Percentiles rank a stretch among this genome's conserved stretches.
Evolutionary conservation across 1,140 invertebrate species (phyloP).

Genomic region (Chironomus striatipennis): DNA sequence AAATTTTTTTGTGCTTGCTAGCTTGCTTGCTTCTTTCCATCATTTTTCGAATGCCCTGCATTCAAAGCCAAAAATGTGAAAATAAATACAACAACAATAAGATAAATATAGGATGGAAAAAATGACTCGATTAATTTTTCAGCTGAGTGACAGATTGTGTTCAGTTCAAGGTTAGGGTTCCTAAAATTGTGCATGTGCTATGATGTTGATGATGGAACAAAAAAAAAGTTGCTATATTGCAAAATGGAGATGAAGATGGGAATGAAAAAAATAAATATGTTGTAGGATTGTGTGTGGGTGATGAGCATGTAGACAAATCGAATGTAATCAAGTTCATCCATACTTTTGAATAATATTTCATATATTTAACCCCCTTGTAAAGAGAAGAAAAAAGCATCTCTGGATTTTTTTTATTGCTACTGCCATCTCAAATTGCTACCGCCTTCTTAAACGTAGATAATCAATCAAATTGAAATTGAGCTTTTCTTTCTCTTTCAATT

Average conservation of each 20-base stretch:
- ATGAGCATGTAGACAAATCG: neutral
- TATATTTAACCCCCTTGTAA: no score
- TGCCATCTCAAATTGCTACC: neutral
- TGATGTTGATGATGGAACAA: neutral
- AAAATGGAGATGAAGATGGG: neutral
- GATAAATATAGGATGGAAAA: neutral
- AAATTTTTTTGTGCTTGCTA: no score
- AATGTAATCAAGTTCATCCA: neutral
- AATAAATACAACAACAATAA: neutral
- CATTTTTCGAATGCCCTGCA: neutral
- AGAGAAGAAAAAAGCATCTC: no score
- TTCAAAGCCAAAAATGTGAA: neutral
- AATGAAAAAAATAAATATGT: neutral
- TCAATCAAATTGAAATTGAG: slow-evolving; percentile 14
- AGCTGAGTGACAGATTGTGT: neutral
- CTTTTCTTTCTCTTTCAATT: neutral
- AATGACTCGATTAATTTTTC: neutral
- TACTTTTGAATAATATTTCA: neutral
- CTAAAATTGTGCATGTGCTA: neutral
- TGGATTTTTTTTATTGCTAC: no score
- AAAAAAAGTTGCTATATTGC: neutral
- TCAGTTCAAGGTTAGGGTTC: neutral
- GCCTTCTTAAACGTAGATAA: neutral
- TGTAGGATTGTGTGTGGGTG: neutral
- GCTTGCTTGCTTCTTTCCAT: no score